Evolutionary conservation across 2,797 vertebrate genomes (phyloP).

Genomic region (Arnoldichthys spilopterus): DNA sequence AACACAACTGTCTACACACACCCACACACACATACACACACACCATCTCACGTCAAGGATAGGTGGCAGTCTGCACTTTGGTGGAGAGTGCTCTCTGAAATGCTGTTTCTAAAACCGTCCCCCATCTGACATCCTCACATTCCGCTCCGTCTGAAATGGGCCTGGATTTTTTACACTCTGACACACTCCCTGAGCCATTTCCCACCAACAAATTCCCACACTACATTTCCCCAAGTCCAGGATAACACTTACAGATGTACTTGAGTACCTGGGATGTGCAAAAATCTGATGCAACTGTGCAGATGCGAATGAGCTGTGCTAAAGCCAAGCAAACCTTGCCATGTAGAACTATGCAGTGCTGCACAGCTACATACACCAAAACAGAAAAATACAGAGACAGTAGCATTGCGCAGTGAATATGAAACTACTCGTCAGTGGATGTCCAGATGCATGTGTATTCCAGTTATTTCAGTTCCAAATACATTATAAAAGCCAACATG

Average conservation of each 20-base stretch:
- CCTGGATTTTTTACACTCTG: conserved; percentile 13
- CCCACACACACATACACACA: conserved; percentile 40
- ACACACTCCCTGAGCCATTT: neutral
- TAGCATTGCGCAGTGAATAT: neutral
- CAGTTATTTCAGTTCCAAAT: neutral
- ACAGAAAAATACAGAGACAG: neutral
- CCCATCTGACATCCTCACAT: conserved; percentile 4
- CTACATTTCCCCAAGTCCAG: neutral
- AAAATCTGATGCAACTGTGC: neutral
- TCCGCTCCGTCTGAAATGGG: conserved; percentile 8
- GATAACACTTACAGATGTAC: neutral
- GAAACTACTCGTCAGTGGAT: neutral
- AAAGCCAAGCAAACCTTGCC: neutral
- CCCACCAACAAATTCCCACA: neutral
- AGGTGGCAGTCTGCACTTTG: conserved; percentile 19
- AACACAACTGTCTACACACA: conserved; percentile 16
- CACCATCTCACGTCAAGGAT: conserved; percentile 8
- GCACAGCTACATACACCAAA: neutral
- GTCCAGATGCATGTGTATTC: neutral
- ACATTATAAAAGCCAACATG: neutral
- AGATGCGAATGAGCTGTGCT: neutral
- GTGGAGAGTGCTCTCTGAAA: conserved; percentile 5
- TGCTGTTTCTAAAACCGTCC: conserved; percentile 11
- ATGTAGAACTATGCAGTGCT: neutral
- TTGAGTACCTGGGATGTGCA: neutral